Evolutionary conservation across 2,113 vertebrate species (phyloP).

Genomic region (Tricholaema leucomelas): DNA sequence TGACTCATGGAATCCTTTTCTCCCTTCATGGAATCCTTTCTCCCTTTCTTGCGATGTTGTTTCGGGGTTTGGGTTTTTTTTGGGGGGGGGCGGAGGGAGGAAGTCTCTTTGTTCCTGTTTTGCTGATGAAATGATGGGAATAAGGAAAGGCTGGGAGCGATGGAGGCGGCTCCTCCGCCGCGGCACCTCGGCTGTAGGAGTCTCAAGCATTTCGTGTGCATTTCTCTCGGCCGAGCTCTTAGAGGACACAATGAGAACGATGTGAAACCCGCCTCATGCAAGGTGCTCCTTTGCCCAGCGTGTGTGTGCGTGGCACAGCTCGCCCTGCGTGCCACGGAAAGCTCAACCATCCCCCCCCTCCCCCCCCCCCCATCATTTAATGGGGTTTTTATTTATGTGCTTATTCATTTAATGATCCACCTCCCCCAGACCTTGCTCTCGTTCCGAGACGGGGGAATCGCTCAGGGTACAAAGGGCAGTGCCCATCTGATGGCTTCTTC

Average conservation of each 20-base stretch:
- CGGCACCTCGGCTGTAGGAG: not conserved
- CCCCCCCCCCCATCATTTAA: not conserved
- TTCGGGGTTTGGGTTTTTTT: not conserved
- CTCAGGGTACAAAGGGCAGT: not conserved
- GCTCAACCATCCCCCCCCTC: conserved; percentile 19
- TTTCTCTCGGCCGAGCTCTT: not conserved
- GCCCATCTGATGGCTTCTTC: not conserved
- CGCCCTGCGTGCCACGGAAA: not conserved
- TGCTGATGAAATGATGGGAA: conserved; percentile 33
- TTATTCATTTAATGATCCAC: too few relatives aligned
- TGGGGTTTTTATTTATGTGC: not conserved
- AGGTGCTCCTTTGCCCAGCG: conserved; percentile 45
- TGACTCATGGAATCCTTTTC: conserved; percentile 59
- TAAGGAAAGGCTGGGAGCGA: conserved; percentile 6
- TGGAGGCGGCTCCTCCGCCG: conserved; percentile 39
- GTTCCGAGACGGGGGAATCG: not conserved
- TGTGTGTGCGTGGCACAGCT: conserved; percentile 10
- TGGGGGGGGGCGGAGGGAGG: not conserved
- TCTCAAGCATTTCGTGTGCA: not conserved
- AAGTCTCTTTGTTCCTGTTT: conserved; percentile 60
- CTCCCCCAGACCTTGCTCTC: not conserved
- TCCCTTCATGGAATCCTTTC: conserved; percentile 48
- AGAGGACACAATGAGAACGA: conserved; percentile 26
- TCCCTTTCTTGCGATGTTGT: not conserved
- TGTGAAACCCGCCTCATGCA: conserved; percentile 18